Evolutionary conservation across 2,888 invertebrate genomes (phyloP).

Genomic region (Cheiracanthium punctorium): DNA sequence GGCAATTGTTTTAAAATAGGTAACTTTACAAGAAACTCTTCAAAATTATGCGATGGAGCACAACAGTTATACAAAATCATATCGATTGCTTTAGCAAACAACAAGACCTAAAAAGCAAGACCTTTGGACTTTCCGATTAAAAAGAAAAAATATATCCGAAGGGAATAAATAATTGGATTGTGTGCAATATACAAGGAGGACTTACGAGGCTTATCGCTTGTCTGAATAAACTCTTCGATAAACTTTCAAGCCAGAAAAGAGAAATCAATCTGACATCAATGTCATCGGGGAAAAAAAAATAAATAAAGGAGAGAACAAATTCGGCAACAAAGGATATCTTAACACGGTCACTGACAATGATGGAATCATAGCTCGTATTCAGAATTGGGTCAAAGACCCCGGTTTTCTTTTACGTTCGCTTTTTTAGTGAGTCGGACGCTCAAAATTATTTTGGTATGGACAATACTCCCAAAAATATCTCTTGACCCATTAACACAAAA

Average conservation of each 20-base stretch:
- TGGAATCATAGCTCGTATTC: neutral
- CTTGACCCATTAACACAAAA: slow-evolving; percentile 25
- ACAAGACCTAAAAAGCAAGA: too few relatives aligned
- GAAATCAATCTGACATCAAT: neutral
- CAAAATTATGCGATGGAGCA: too few relatives aligned
- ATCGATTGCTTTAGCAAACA: too few relatives aligned
- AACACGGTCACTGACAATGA: slow-evolving; percentile 1
- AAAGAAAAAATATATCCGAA: too few relatives aligned
- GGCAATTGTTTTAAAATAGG: too few relatives aligned
- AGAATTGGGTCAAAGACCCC: slow-evolving; percentile 25
- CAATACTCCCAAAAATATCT: slow-evolving; percentile 26
- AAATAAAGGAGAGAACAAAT: too few relatives aligned
- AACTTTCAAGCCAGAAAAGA: too few relatives aligned
- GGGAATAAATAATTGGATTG: too few relatives aligned
- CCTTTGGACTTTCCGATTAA: too few relatives aligned
- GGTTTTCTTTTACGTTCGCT: neutral
- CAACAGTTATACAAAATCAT: too few relatives aligned
- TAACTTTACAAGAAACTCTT: too few relatives aligned
- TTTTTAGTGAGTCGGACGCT: neutral
- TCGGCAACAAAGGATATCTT: slow-evolving; percentile 6
- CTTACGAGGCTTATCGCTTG: neutral
- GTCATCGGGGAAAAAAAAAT: neutral
- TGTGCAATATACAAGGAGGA: too few relatives aligned
- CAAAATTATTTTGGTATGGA: slow-evolving; percentile 9
- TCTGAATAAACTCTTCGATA: neutral